Evolutionary conservation across 2,797 vertebrate species (phyloP), one percentile per base, ranked within the genome.

Genomic region (Lacerta agilis): DNA sequence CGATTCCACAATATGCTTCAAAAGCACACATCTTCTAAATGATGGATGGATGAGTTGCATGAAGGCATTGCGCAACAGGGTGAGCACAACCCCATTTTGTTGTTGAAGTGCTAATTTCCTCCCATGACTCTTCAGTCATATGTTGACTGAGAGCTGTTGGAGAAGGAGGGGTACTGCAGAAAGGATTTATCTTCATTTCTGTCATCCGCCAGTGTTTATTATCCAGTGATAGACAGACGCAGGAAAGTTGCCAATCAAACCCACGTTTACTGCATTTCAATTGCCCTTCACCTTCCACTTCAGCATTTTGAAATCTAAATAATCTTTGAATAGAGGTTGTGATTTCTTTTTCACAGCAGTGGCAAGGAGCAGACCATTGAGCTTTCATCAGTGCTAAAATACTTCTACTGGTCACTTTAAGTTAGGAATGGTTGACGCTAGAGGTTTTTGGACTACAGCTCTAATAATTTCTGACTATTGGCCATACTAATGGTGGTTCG

Each of bases 201-300:
- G 92, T 96, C 94, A 96, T 97, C 96, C 96, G 93, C 88, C 93
- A 94, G 93, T 97, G 96, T 97, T 97, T 97, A 95, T 97, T 96
- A 96, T 95, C 90, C 95, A 93, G 89, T 97, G 97, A 97, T 95
- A 96, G 97, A 97, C 96, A 96, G 96, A 95, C 93, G 92, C 95
- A 96, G 95, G 94, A 97, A 97, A 97, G 95, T 96, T 97, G 97
- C 97, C 97, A 97, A 72, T 97, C 97, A 97, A 97, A 96, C 96
- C 96, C 97, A 97, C 96, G 8, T 97, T 97, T 93, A 81, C 90
- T 95, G 96, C 95, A 97, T 97, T 97, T 97, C 95, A 96, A 96
- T 97, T 96, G 96, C 93, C 93, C 94, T 94, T 96, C 8, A 1
- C 90, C 94, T 95, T 94, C 93, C 91, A 94, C 94, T 96, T 96